Conservation (phyloP, 30 jellyfish, hydroid and myxozoan species). For the Aurelia aurita complex sp. Pacific region DNA sequence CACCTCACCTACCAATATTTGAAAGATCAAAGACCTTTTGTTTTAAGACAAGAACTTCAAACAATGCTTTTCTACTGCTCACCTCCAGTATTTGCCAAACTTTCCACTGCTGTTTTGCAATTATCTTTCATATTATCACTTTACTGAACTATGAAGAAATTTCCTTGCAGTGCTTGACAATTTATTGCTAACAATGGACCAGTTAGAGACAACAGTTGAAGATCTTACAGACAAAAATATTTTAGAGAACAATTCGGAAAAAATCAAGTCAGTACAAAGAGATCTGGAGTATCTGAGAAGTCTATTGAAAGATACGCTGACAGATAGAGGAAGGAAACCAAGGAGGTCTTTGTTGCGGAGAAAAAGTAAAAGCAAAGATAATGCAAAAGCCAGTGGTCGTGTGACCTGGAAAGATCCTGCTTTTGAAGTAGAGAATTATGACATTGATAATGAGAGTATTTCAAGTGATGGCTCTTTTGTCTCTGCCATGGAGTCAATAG, state of each 20-base stretch:
- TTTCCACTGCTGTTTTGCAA: neutral
- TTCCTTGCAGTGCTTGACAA: constrained; percentile 17
- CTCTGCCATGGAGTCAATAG: constrained; percentile 89
- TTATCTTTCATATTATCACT: constrained; percentile 1
- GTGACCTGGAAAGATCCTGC: neutral
- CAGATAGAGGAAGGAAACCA: neutral
- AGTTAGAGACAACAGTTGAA: neutral
- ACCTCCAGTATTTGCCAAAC: no score
- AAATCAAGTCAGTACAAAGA: neutral
- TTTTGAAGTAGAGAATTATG: constrained; percentile 20
- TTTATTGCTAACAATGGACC: constrained; percentile 12
- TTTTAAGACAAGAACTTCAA: no score
- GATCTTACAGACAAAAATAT: neutral
- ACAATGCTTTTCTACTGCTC: no score
- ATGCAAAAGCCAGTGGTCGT: neutral
- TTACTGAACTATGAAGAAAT: neutral
- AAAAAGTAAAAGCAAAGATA: neutral
- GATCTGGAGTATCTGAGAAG: neutral
- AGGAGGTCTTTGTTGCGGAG: neutral
- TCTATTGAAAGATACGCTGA: neutral
- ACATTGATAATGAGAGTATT: constrained; percentile 54
- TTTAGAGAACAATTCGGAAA: neutral
- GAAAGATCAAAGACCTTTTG: no score
- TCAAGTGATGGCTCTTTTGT: constrained; percentile 88
- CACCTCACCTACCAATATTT: no score